Base-by-base conservation (phyloP, 1,140 invertebrate species). In the Pseudomyrmex gracilis region DNA sequence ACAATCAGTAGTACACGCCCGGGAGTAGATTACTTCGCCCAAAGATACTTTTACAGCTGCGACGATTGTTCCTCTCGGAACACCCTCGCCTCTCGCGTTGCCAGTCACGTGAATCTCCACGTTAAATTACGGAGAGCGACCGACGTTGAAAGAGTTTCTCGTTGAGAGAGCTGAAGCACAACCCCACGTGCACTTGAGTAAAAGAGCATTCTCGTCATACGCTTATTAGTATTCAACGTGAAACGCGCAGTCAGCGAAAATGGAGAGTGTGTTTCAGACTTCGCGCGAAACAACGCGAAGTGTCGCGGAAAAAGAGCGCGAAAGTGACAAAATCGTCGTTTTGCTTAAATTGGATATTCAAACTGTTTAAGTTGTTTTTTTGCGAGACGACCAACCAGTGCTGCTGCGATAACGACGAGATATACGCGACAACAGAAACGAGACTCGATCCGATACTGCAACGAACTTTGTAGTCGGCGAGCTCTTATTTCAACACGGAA, bases 91-190 rank as follows among this genome's bases (percentile, higher is more conserved):
- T 49, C 7, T n/a, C 13, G 13, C 57, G 15, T 78, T 1, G 22
- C 61, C 34, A 76, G 45, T 76, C n/a, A 68, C 53, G 17, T 67
- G 34, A 9, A 8, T 17, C 7, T 15, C 7, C 12, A 63, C 24
- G 63, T 5, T 76, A 43, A 78, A 55, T 78, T 57, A 78, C 68
- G 24, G 45, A 68, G 47, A 17, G 20, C 34, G 55, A 1, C 9
- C 43, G 15, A 22, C 15, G 34, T 57, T 49, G 68, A 58, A 68
- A 78, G 43, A 68, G 15, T 67, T 34, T 78, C 74, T 77, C 64
- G 34, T 57, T 5, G 17, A 2, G 17, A 2, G 5, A 34, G 5
- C 10, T 57, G 20, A 70, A 70, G 34, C 64, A 47, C 2, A 10
- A 17, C 17, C 12, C 13, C 15, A 78, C 10, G 9, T 45, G 34